Base-by-base conservation (phyloP, 2,797 vertebrate genomes). In the Arctocebus calabarensis region DNA sequence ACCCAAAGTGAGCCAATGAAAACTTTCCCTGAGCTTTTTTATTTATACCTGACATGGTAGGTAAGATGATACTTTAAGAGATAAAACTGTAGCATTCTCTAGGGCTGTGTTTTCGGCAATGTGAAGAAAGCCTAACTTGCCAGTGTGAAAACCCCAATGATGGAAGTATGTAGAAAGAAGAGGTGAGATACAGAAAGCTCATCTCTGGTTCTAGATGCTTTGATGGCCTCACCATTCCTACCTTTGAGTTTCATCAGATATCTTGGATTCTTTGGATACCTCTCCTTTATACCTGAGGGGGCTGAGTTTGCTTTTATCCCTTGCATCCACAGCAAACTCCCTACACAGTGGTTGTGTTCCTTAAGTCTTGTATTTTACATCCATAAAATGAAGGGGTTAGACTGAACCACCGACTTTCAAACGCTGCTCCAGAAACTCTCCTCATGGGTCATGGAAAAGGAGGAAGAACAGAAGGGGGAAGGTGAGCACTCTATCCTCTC, bases 151-250 rank as follows among this genome's bases (percentile, higher is more conserved):
- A 61, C 17, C 23, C 55, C 2, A 48, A 20, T 3, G 68, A 77
- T 1, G 34, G 64, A 7, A 1, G 25, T 7, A 10, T 2, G 27
- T 0, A n/a, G 11, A 19, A 5, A 37, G 59, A 77, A 12, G 55
- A n/a, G 25, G 25, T 3, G 48, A 66, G 52, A 11, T 0, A 6
- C 71, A 85, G 55, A 14, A 45, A n/a, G 40, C 25, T 1, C 0
- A 5, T 0, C 57, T 55, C 40, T 43, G 61, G 20, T 37, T 57
- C 78, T 22, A 3, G 13, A 9, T 11, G 27, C 23, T 57, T n/a
- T 62, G 1, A 11, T 0, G 3, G 43, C 3, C 40, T 37, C 20
- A 2, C 3, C 5, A 43, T 5, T 4, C 29, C 23, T 1, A 1
- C 13, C 13, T 20, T 32, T 3, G 64, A 5, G 22, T 48, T 78